These are phyloP conservation scores for Ornithoptera priamus DNA, from an alignment of 2,888 invertebrate species.

Conservation along the genomic window DNA sequence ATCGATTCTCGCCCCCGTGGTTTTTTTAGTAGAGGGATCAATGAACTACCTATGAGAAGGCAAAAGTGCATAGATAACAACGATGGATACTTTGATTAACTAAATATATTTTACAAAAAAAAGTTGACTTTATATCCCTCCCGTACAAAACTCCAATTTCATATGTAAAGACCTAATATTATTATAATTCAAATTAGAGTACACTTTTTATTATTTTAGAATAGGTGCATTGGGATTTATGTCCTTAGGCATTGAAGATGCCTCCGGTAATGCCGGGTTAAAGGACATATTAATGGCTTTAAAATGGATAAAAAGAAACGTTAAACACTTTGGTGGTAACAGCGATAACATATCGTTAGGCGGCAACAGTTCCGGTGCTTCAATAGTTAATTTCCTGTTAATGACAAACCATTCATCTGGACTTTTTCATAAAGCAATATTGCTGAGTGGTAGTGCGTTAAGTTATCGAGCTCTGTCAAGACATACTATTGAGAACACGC, in stretches of 20 bases:
- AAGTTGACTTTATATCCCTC: too few species aligned
- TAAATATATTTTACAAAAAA: too few species aligned
- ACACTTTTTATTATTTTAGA: constrained; percentile 36
- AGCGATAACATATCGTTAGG: constrained; percentile 43
- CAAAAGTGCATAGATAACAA: too few species aligned
- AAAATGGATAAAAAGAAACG: constrained; percentile 49
- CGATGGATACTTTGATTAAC: too few species aligned
- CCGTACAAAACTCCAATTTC: too few species aligned
- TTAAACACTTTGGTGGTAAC: constrained; percentile 47
- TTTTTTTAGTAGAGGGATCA: too few species aligned
- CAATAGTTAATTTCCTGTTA: constrained; percentile 46
- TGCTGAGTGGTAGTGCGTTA: constrained; percentile 42
- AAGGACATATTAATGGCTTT: constrained; percentile 49
- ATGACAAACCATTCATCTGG: constrained; percentile 44
- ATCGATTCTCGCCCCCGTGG: too few species aligned
- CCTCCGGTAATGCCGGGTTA: constrained; percentile 51
- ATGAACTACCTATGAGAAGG: too few species aligned
- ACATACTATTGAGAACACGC: constrained; percentile 36
- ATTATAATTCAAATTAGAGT: neutral
- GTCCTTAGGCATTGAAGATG: constrained; percentile 43
- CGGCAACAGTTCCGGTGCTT: constrained; percentile 53
- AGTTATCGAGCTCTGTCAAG: constrained; percentile 39
- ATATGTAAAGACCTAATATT: neutral
- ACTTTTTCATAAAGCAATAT: constrained; percentile 39
- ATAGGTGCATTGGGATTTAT: constrained; percentile 55